Percentiles rank a stretch among this genome's conserved stretches.
Conservation (phyloP, 2,113 vertebrate species). For the Anser cygnoides region DNA sequence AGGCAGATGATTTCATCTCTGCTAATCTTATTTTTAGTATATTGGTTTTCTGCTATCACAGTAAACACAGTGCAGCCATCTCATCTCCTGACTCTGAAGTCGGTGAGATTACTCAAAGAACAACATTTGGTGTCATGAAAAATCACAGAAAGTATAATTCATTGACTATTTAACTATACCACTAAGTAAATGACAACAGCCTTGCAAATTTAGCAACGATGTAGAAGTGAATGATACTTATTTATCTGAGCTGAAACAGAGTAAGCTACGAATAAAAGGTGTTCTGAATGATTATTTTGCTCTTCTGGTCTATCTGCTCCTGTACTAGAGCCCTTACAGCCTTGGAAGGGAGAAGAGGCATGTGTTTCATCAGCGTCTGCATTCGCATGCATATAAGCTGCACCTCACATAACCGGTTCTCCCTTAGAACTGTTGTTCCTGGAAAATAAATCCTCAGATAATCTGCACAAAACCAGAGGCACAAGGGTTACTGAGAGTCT, state of each 20-base stretch:
- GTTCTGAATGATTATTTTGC: neutral
- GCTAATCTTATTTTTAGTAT: neutral
- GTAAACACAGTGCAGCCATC: neutral
- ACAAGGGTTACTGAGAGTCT: neutral
- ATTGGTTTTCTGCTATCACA: neutral
- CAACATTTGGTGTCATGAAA: neutral
- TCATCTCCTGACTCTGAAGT: neutral
- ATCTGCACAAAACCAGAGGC: neutral
- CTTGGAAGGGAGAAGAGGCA: neutral
- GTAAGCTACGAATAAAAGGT: neutral
- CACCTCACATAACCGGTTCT: neutral
- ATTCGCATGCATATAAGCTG: neutral
- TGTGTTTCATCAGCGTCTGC: neutral
- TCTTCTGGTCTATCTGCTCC: neutral
- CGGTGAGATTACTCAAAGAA: neutral
- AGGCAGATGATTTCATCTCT: neutral
- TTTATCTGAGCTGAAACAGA: neutral
- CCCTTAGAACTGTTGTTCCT: neutral
- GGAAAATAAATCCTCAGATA: neutral
- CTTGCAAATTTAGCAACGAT: neutral
- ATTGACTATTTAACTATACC: neutral
- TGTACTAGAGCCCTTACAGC: neutral
- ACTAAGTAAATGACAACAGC: neutral
- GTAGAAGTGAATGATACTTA: rapidly evolving
- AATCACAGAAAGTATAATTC: neutral